Evolutionary conservation across 2,113 vertebrate species (phyloP).

Genomic region (Lipotes vexillifer): DNA sequence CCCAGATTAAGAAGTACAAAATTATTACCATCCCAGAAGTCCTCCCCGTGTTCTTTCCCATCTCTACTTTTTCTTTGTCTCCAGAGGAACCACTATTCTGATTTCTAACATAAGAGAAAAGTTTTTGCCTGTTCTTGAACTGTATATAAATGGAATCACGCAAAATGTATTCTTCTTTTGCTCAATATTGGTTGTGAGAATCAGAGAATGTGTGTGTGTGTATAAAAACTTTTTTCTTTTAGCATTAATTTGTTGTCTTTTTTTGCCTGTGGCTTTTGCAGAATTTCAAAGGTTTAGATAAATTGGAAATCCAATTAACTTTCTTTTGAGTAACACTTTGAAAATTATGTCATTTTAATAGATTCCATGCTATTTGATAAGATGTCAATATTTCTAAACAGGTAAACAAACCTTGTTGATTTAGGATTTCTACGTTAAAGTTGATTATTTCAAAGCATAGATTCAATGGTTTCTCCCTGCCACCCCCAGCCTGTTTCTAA

Average conservation of each 20-base stretch:
- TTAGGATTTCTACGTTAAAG: slow-evolving; percentile 29
- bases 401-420: not conserved
- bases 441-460: not conserved
- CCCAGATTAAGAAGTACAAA: slow-evolving; percentile 47
- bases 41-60: not conserved
- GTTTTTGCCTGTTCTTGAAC: not conserved
- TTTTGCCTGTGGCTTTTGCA: not conserved
- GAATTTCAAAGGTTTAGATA: not conserved
- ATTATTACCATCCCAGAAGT: slow-evolving; percentile 18
- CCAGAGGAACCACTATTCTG: not conserved
- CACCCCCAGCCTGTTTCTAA: not conserved
- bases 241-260: not conserved
- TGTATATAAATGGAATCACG: not conserved
- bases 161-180: not conserved
- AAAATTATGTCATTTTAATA: not conserved
- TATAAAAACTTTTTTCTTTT: not conserved
- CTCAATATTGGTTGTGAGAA: not conserved
- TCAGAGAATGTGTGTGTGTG: not conserved
- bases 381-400: slow-evolving; percentile 26
- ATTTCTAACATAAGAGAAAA: not conserved
- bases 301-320: not conserved
- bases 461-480: not conserved
- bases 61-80: not conserved
- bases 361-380: not conserved
- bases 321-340: slow-evolving; percentile 16